Conservation (phyloP, 2,113 vertebrate species). For the Nothobranchius kuhntae region DNA sequence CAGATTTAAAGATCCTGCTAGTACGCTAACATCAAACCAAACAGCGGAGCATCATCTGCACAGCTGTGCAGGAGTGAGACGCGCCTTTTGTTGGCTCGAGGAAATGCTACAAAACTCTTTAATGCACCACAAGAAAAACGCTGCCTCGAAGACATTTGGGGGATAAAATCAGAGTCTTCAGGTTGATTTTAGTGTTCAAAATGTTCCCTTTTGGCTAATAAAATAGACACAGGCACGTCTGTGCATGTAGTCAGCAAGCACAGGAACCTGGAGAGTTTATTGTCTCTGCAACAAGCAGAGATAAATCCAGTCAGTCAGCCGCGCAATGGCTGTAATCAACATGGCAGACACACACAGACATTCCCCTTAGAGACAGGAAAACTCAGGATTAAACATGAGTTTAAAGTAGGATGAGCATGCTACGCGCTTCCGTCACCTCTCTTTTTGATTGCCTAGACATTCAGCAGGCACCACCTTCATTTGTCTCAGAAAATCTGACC, state of each 20-base stretch:
- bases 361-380: too few species aligned
- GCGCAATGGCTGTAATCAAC: too few species aligned
- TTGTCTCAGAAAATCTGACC: too few species aligned
- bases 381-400: too few species aligned
- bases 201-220: constrained; percentile 28
- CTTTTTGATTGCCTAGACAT: too few species aligned
- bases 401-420: too few species aligned
- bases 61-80: constrained; percentile 6
- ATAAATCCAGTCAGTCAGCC: constrained; percentile 17
- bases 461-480: too few species aligned
- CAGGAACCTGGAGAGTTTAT: constrained; percentile 14
- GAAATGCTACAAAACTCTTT: constrained; percentile 38
- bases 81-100: background rate
- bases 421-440: too few species aligned
- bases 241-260: constrained; percentile 9
- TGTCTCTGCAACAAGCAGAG: constrained; percentile 38
- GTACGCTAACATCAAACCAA: background rate
- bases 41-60: background rate
- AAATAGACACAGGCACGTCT: constrained; percentile 2
- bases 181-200: background rate
- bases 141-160: background rate
- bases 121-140: constrained; percentile 24
- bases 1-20: background rate
- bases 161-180: constrained; percentile 12
- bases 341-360: too few species aligned